Conservation (phyloP, 2,113 vertebrate species). For the Archilochus colubris region DNA sequence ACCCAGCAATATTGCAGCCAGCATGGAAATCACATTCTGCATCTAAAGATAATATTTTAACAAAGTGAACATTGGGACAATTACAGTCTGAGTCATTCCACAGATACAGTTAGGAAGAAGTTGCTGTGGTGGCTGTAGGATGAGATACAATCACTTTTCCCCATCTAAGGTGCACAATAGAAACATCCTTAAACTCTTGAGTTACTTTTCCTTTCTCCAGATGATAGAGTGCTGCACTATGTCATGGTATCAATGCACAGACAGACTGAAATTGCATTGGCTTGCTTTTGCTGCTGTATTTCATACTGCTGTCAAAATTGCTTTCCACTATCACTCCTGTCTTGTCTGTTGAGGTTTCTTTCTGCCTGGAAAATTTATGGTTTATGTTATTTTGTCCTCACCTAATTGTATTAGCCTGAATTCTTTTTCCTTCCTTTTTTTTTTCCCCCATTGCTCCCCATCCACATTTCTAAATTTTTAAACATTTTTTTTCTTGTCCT, state of each 20-base stretch:
- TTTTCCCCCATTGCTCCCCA: background rate
- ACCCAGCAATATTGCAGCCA: background rate
- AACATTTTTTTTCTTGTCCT: rapidly evolving
- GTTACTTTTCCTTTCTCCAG: conserved; percentile 13
- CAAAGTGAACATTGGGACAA: background rate
- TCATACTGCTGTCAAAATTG: conserved; percentile 38
- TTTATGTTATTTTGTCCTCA: background rate
- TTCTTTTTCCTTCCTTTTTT: background rate
- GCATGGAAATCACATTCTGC: background rate
- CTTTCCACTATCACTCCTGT: conserved; percentile 2
- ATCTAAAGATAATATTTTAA: background rate
- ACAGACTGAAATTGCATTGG: conserved; percentile 1
- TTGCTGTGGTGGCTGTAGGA: background rate
- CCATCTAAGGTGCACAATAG: background rate
- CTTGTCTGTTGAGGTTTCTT: background rate
- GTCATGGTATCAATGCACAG: background rate
- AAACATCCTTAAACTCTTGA: conserved; percentile 6
- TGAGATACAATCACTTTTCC: background rate
- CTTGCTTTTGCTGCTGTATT: conserved; percentile 14
- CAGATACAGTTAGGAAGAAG: background rate
- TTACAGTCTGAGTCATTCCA: background rate
- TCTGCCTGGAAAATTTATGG: background rate
- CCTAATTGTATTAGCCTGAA: background rate
- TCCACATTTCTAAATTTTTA: background rate
- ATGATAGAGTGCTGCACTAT: background rate